phyloP scores from a whole-genome alignment of 2,797 vertebrate genomes.

The Betta splendens region DNA sequence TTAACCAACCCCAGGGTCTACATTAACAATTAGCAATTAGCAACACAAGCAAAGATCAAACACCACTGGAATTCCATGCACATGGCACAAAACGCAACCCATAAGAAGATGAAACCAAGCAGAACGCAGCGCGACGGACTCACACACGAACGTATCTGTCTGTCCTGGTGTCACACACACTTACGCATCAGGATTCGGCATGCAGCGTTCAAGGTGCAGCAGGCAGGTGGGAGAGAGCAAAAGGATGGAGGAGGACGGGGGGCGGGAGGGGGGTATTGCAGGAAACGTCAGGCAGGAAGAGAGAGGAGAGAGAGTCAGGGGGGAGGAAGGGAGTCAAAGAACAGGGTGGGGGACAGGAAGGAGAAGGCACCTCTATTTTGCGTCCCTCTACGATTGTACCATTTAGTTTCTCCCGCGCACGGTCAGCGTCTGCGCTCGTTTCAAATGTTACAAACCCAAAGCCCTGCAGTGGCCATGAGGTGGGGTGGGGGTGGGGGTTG shows the following conservation, averaged over 20 bases:
- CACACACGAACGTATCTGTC: constrained; percentile 27
- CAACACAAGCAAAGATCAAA: constrained; percentile 8
- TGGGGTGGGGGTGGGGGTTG: no score
- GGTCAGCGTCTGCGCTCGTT: constrained; percentile 96
- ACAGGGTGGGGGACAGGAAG: constrained; percentile 28
- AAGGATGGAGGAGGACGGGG: constrained; percentile 35
- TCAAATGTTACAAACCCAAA: constrained; percentile 99
- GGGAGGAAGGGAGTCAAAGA: constrained; percentile 10
- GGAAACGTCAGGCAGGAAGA: constrained; percentile 50
- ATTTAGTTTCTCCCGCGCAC: constrained; percentile 98
- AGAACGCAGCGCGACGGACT: constrained; percentile 24
- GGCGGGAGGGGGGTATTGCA: constrained; percentile 45
- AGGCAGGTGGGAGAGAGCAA: constrained; percentile 61
- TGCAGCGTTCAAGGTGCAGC: constrained; percentile 73
- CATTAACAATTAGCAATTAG: no score
- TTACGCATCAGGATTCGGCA: constrained; percentile 69
- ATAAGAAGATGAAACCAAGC: constrained; percentile 18
- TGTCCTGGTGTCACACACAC: constrained; percentile 55
- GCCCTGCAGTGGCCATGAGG: constrained; percentile 79
- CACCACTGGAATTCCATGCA: constrained; percentile 34
- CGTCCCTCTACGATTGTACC: constrained; percentile 99
- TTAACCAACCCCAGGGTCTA: no score
- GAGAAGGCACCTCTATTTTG: constrained; percentile 92
- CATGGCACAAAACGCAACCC: constrained; percentile 22
- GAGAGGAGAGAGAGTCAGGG: constrained; percentile 36